Evolutionary conservation across 2,113 vertebrate genomes (phyloP).

Genomic region (Amphiprion ocellaris): DNA sequence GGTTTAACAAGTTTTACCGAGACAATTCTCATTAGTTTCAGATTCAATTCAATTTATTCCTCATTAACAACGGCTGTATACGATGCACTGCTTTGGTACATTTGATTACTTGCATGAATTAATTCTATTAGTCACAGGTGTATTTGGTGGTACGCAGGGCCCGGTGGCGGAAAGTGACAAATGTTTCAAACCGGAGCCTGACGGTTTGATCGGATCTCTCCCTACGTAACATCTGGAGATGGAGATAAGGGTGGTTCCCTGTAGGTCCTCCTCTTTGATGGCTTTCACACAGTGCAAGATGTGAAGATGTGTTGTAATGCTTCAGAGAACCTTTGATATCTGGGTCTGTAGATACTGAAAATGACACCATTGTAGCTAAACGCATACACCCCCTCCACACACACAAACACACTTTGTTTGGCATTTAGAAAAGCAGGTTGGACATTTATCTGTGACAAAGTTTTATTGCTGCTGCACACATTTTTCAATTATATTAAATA

Average conservation of each 20-base stretch:
- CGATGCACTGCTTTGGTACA: slow-evolving; percentile 37
- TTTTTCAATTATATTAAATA: no score
- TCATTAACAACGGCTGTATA: slow-evolving; percentile 46
- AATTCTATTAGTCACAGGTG: slow-evolving; percentile 61
- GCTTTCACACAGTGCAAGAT: slow-evolving; percentile 60
- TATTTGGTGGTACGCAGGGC: slow-evolving; percentile 25
- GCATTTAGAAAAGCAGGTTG: slow-evolving; percentile 12
- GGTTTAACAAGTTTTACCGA: background rate
- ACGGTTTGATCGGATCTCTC: slow-evolving; percentile 67
- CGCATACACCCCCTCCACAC: background rate
- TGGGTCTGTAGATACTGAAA: slow-evolving; percentile 53
- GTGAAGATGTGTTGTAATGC: slow-evolving; percentile 69
- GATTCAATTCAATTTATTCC: slow-evolving; percentile 36
- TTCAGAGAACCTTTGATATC: slow-evolving; percentile 75
- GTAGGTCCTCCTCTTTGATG: slow-evolving; percentile 70
- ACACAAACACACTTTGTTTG: background rate
- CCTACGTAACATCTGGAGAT: slow-evolving; percentile 66
- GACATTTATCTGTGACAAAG: no score
- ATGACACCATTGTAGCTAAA: slow-evolving; percentile 12
- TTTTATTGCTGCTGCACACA: no score
- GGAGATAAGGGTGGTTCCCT: slow-evolving; percentile 78
- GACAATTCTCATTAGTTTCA: slow-evolving; percentile 20
- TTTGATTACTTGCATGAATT: slow-evolving; percentile 52
- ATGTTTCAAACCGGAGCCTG: slow-evolving; percentile 55
- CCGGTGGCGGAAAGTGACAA: slow-evolving; percentile 31